Evolutionary conservation across 92 coral and sea anemone species (phyloP), one percentile per base, ranked within the genome.

Genomic region (Hydrozoanthus gracilis): DNA sequence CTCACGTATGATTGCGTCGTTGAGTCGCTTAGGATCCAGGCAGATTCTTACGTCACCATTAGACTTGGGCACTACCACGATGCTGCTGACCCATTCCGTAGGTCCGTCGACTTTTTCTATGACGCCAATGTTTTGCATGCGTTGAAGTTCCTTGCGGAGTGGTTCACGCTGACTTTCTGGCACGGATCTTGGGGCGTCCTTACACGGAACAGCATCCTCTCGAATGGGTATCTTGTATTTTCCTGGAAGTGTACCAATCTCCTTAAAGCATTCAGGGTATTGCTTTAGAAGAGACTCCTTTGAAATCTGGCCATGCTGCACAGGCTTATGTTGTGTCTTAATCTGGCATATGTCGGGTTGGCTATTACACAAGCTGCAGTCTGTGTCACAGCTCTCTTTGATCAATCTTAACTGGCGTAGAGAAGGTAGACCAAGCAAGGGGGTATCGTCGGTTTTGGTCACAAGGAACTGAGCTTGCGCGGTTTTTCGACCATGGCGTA

Each of bases 1-100:
- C 82, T 84, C 82, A 72, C 88, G 88, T 72, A 84, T 84, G 88
- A 84, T 52, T 18, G 82, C 82, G 55, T 84, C 82, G 71, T 84
- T 84, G 70, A 84, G 88, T 54, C 82, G 65, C 69, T 72, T 72
- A 54, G 88, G 88, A 62, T 84, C 88, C 82, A 84, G 79, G 79
- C 88, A 84, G 76, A 64, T 47, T 47, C 74, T 66, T 50, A 75
- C 61, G 62, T 49, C 62, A 49, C 79, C 79, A 75, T 75, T 75
- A 49, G 61, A 49, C 79, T 75, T 75, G 79, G 62, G 61, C 79
- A 75, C 76, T 71, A 71, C 76, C 76, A 71, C 76, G 76, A 71
- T 71, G 76, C 76, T 71, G 76, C 76, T 71, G 10, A 71, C 76
- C 76, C 76, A 71, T 71, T 71, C 76, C 76, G 76, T 71, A 71